Percentiles rank a stretch among this genome's conserved stretches.
Conservation (phyloP, 2,797 vertebrate genomes). For the Melanogrammus aeglefinus region DNA sequence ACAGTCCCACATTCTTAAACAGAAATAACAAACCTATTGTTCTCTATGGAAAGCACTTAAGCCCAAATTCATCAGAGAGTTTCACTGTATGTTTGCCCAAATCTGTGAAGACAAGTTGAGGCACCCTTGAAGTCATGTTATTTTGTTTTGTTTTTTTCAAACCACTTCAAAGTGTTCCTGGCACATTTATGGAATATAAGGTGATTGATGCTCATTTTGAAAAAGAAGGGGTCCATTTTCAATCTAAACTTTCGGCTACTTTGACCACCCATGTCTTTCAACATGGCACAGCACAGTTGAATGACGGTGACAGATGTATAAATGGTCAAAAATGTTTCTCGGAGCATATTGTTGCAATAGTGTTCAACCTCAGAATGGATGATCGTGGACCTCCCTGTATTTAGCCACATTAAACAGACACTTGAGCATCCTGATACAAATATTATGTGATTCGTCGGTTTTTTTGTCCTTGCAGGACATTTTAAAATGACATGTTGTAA, state of each 20-base stretch:
- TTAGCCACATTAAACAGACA: conserved; percentile 69
- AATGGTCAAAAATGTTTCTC: conserved; percentile 65
- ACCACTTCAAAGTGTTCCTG: conserved; percentile 56
- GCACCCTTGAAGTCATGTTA: conserved; percentile 54
- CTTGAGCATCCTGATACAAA: conserved; percentile 69
- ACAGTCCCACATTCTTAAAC: conserved; percentile 29
- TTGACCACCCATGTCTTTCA: conserved; percentile 63
- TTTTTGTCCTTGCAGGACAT: conserved; percentile 64
- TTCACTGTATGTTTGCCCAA: conserved; percentile 55
- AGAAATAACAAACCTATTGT: conserved; percentile 40
- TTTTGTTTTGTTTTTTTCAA: conserved; percentile 39
- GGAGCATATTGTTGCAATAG: conserved; percentile 65
- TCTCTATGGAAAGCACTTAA: conserved; percentile 38
- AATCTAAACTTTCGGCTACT: conserved; percentile 54
- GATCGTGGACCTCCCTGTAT: conserved; percentile 59
- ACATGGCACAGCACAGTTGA: conserved; percentile 57
- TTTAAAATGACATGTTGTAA: conserved; percentile 68
- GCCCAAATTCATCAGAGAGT: conserved; percentile 38
- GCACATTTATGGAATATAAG: conserved; percentile 57
- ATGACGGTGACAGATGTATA: conserved; percentile 63
- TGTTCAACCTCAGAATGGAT: conserved; percentile 60
- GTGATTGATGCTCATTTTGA: conserved; percentile 65
- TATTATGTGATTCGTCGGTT: conserved; percentile 64
- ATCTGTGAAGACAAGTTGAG: conserved; percentile 58
- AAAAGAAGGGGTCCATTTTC: conserved; percentile 63